Evolutionary conservation across 1,140 invertebrate genomes (phyloP).

Genomic region (Pseudomyrmex gracilis): DNA sequence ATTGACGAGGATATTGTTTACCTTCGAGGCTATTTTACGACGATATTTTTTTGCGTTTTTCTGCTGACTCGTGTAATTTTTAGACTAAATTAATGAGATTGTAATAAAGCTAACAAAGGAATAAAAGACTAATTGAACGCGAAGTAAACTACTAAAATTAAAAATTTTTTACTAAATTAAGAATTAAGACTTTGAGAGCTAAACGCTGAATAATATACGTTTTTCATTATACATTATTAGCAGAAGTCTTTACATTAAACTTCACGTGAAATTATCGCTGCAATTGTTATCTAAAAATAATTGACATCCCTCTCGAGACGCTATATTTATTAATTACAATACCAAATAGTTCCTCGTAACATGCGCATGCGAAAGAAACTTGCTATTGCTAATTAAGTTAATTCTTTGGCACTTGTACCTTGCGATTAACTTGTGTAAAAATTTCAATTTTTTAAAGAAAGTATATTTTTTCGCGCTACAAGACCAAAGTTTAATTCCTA

Average conservation of each 20-base stretch:
- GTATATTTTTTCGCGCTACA: constrained; percentile 49
- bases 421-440: too few relatives aligned
- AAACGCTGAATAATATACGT: too few relatives aligned
- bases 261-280: too few relatives aligned
- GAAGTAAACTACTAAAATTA: too few relatives aligned
- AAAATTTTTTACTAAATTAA: too few relatives aligned
- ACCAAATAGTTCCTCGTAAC: not conserved
- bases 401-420: not conserved
- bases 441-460: not conserved
- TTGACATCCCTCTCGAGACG: too few relatives aligned
- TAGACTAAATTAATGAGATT: not conserved
- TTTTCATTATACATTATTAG: too few relatives aligned
- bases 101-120: not conserved
- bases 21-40: not conserved
- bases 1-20: constrained; percentile 40
- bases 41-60: not conserved
- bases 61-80: not conserved
- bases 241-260: too few relatives aligned
- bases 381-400: not conserved
- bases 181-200: too few relatives aligned
- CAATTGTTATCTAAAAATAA: too few relatives aligned
- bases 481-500: constrained; percentile 65
- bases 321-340: not conserved
- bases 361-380: not conserved
- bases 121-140: not conserved